Evolutionary conservation across 1,140 invertebrate species (phyloP).

Genomic region (Piezodorus guildinii): DNA sequence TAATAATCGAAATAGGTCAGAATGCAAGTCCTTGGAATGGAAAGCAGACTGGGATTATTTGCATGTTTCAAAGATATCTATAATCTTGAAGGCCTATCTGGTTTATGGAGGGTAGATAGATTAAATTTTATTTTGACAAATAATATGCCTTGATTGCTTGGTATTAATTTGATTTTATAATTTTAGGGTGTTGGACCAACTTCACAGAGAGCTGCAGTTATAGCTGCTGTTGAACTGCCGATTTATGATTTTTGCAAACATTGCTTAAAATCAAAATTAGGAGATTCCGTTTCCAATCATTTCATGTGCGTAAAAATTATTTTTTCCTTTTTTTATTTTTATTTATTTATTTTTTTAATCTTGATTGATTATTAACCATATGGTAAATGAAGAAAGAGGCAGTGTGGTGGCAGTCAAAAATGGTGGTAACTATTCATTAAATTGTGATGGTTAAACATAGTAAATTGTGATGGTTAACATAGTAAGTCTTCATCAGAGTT

Average conservation of each 20-base stretch:
- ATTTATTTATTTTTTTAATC: no score
- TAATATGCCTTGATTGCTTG: no score
- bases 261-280: slow-evolving; percentile 55
- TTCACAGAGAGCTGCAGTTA: slow-evolving; percentile 79
- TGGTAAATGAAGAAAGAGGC: no score
- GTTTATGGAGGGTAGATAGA: slow-evolving; percentile 66
- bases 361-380: no score
- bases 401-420: no score
- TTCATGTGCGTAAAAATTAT: slow-evolving; percentile 54
- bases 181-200: slow-evolving; percentile 77
- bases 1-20: slow-evolving; percentile 25
- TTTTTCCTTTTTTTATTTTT: no score
- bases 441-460: no score
- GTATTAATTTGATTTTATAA: no score
- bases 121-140: neutral
- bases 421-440: no score
- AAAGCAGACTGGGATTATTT: slow-evolving; percentile 35
- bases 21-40: neutral
- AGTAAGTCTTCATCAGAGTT: no score
- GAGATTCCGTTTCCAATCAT: slow-evolving; percentile 74
- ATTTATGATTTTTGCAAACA: slow-evolving; percentile 87
- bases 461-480: no score
- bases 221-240: slow-evolving; percentile 85
- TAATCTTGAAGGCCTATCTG: slow-evolving; percentile 62
- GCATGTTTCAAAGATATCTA: slow-evolving; percentile 70